phyloP scores from a whole-genome alignment of 2,888 invertebrate genomes.

The Sarcophaga carnaria region DNA sequence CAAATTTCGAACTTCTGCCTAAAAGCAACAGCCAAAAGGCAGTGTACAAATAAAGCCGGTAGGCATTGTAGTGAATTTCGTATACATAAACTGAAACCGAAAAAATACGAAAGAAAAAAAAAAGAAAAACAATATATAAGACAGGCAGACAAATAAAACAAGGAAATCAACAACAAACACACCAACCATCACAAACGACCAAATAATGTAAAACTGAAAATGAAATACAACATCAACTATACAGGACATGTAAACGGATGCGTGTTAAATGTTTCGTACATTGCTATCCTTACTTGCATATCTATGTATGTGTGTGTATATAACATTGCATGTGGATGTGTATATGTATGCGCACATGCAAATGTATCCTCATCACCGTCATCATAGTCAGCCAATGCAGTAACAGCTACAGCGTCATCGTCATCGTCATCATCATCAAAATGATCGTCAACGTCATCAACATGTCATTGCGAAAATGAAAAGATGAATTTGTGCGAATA shows the following conservation, averaged over 20 bases:
- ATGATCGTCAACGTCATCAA: conserved; percentile 66
- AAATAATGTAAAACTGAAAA: conserved; percentile 54
- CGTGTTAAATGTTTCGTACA: conserved; percentile 61
- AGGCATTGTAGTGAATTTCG: conserved; percentile 48
- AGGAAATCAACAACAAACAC: neutral
- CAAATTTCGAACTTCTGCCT: conserved; percentile 32
- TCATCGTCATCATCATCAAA: conserved; percentile 52
- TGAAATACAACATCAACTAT: conserved; percentile 58
- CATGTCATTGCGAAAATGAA: conserved; percentile 62
- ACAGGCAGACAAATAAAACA: neutral
- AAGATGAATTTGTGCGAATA: conserved; percentile 49
- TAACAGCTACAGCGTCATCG: conserved; percentile 26
- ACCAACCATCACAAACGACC: conserved; percentile 37
- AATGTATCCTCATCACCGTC: conserved; percentile 37
- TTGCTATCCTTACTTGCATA: too few species aligned
- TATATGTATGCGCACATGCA: conserved; percentile 1
- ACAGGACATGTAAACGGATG: conserved; percentile 63
- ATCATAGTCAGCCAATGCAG: conserved; percentile 17
- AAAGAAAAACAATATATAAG: neutral
- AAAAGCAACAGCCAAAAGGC: conserved; percentile 53
- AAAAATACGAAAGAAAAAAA: neutral
- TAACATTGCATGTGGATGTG: neutral
- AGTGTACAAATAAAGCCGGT: conserved; percentile 48
- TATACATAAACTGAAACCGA: conserved; percentile 22
- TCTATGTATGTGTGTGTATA: too few species aligned